These are phyloP conservation scores for Diachrysia chrysitis DNA, from an alignment of 2,888 invertebrate genomes.

Conservation along the genomic window DNA sequence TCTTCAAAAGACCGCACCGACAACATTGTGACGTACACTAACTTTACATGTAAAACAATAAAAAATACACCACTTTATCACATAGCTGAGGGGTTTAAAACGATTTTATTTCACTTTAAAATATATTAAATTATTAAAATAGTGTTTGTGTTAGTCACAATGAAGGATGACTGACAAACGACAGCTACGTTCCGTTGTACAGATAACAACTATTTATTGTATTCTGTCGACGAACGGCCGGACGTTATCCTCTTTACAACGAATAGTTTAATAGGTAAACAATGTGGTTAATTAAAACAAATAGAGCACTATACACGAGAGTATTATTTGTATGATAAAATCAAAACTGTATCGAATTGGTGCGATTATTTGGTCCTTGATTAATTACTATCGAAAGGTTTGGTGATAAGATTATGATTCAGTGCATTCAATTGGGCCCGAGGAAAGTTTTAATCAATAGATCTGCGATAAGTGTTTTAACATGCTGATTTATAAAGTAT, in stretches of 20 bases:
- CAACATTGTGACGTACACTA: conserved; percentile 73
- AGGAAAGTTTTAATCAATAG: background rate
- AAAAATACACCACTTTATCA: conserved; percentile 20
- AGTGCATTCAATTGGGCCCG: background rate
- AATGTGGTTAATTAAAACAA: conserved; percentile 27
- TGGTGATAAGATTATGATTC: background rate
- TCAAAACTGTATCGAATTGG: background rate
- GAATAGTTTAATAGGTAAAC: conserved; percentile 24
- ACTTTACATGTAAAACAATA: conserved; percentile 13
- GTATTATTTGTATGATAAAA: background rate
- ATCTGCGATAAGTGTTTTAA: background rate
- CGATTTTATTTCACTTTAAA: conserved; percentile 7
- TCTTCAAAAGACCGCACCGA: conserved; percentile 76
- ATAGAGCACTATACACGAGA: background rate
- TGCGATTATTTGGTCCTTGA: background rate
- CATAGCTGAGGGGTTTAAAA: conserved; percentile 26
- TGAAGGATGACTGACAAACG: conserved; percentile 34
- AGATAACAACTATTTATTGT: conserved; percentile 44
- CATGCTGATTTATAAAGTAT: background rate
- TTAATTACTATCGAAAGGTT: background rate
- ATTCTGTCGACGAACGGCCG: conserved; percentile 13
- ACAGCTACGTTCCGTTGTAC: conserved; percentile 17
- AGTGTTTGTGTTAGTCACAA: conserved; percentile 13
- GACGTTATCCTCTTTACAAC: conserved; percentile 48
- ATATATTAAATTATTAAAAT: background rate